Conservation (phyloP, 2,888 invertebrate species). For the Mycalesis mineus region DNA sequence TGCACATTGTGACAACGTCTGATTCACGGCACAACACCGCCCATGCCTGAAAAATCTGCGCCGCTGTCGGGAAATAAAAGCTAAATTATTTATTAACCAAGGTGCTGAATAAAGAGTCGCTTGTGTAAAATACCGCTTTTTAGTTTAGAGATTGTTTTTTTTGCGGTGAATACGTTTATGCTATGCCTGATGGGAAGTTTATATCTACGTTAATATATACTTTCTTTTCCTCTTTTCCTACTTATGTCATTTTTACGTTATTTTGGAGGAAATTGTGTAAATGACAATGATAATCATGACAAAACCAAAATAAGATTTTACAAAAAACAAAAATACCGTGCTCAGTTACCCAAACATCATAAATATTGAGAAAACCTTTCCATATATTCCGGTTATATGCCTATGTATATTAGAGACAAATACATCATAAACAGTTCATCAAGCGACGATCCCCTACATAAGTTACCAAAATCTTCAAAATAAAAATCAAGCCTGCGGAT, state of each 20-base stretch:
- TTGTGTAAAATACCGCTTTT: not conserved
- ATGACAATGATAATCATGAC: no score
- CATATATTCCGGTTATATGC: not conserved
- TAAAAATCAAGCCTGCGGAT: not conserved
- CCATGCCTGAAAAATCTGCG: not conserved
- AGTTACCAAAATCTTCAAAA: not conserved
- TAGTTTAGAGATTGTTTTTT: not conserved
- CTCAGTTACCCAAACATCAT: no score
- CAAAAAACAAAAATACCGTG: no score
- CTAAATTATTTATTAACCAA: constrained; percentile 1
- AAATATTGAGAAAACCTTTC: not conserved
- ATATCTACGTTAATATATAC: no score
- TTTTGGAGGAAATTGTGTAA: not conserved
- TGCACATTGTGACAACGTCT: constrained; percentile 13
- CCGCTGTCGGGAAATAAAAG: not conserved
- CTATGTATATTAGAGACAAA: not conserved
- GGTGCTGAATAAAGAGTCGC: not conserved
- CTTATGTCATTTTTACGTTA: no score
- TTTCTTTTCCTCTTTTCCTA: no score
- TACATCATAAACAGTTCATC: not conserved
- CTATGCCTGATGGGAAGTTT: no score
- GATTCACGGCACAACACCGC: not conserved
- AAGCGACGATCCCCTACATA: not conserved
- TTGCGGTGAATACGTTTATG: no score
- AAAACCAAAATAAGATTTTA: no score